A percentile compares a stretch with the other conserved stretches of the same genome.
phyloP scores from a whole-genome alignment of 2,797 vertebrate species.

The Picus viridis region DNA sequence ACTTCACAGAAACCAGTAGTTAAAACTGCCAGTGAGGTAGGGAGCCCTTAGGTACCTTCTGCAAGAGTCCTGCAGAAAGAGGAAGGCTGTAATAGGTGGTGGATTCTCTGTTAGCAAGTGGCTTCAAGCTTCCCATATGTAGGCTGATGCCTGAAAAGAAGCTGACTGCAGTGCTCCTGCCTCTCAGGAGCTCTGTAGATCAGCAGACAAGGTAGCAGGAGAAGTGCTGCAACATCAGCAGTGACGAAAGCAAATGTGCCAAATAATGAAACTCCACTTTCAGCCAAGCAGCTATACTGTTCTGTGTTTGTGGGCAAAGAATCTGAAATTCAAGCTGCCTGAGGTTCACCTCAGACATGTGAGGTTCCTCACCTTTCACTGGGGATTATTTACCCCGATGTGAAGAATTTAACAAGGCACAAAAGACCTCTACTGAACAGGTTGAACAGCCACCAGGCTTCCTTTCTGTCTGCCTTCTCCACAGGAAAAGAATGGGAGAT shows the following conservation, averaged over 20 bases:
- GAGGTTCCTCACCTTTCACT: neutral
- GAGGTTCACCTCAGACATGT: neutral
- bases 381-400: neutral
- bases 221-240: neutral
- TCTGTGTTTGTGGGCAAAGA: neutral
- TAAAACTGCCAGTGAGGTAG: neutral
- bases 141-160: neutral
- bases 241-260: neutral
- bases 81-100: neutral
- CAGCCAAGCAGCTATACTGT: neutral
- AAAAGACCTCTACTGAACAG: neutral
- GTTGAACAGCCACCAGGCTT: neutral
- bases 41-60: neutral
- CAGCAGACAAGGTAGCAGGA: neutral
- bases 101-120: neutral
- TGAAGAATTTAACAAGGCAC: neutral
- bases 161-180: neutral
- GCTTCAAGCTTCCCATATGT: neutral
- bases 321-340: neutral
- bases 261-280: neutral
- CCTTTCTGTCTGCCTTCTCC: neutral
- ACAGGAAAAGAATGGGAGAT: neutral
- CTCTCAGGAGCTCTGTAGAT: neutral
- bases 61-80: neutral
- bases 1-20: neutral